A percentile compares a stretch with the other conserved stretches of the same genome.
These are phyloP conservation scores for Pachypanchax playfairii DNA, from an alignment of 2,113 vertebrate species.

Conservation along the genomic window DNA sequence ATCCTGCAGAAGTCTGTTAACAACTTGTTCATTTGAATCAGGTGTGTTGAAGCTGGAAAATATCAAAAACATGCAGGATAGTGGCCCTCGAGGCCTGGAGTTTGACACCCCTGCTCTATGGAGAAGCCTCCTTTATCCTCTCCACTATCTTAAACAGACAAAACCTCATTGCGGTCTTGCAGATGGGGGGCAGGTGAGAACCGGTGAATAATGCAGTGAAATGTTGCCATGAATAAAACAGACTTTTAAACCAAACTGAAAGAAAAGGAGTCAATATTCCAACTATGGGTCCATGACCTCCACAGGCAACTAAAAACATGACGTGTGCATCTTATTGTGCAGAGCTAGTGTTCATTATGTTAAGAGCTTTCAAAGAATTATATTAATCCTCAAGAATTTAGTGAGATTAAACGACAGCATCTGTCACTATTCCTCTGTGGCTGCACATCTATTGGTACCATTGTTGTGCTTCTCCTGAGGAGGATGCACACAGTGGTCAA, in stretches of 20 bases:
- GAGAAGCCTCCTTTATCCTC: not conserved
- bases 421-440: constrained; percentile 57
- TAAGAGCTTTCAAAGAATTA: constrained; percentile 67
- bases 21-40: no score
- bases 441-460: constrained; percentile 41
- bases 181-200: not conserved
- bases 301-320: not conserved
- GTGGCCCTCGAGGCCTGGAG: no score
- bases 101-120: no score
- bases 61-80: no score
- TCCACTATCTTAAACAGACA: not conserved
- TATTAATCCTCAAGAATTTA: constrained; percentile 43
- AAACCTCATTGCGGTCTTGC: not conserved
- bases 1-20: no score
- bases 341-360: constrained; percentile 36
- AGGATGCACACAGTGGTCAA: not conserved
- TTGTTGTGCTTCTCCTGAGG: constrained; percentile 16
- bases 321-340: constrained; percentile 1
- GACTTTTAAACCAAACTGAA: no score
- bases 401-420: constrained; percentile 54
- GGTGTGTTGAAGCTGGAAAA: no score
- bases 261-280: not conserved
- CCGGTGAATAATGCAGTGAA: not conserved
- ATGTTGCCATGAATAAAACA: not conserved
- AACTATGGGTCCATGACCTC: not conserved